These are phyloP conservation scores for Haplochromis vanheusdeni DNA, from an alignment of 2,113 vertebrate genomes.

Conservation along the genomic window DNA sequence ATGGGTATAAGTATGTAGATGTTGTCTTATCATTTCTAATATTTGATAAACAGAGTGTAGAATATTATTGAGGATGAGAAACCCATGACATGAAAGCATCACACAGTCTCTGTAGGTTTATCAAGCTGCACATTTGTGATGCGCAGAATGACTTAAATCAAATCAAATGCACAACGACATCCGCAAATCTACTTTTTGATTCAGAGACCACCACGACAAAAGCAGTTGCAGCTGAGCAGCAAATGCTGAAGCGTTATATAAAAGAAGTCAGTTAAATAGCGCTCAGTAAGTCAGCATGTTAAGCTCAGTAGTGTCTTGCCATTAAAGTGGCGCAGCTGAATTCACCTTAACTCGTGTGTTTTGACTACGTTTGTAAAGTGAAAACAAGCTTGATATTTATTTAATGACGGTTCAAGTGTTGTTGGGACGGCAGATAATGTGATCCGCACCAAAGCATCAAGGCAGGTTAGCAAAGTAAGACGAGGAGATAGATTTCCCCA, in stretches of 20 bases:
- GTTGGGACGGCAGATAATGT: conserved; percentile 11
- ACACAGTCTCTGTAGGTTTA: background rate
- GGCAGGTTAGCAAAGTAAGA: conserved; percentile 31
- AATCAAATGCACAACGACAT: background rate
- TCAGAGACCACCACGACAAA: background rate
- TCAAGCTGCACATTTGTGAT: background rate
- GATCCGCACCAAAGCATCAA: conserved; percentile 26
- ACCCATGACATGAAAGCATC: background rate
- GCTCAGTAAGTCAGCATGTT: background rate
- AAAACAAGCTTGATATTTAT: conserved; percentile 50
- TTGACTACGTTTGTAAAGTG: background rate
- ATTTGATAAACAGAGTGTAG: background rate
- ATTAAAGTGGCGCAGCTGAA: background rate
- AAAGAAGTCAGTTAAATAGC: background rate
- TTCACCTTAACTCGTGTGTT: background rate
- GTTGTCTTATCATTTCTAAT: background rate
- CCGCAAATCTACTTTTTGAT: background rate
- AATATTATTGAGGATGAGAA: background rate
- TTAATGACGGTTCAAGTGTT: conserved; percentile 37
- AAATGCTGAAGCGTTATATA: background rate
- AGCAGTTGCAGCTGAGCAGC: background rate
- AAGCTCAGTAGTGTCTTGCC: background rate
- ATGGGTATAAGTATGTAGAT: background rate
- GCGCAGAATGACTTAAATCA: background rate
- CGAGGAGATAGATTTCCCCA: conserved; percentile 27